Percentiles rank a stretch among this genome's conserved stretches.
These are phyloP conservation scores for Pseudomyrmex gracilis DNA, from an alignment of 1,140 invertebrate genomes.

Conservation along the genomic window DNA sequence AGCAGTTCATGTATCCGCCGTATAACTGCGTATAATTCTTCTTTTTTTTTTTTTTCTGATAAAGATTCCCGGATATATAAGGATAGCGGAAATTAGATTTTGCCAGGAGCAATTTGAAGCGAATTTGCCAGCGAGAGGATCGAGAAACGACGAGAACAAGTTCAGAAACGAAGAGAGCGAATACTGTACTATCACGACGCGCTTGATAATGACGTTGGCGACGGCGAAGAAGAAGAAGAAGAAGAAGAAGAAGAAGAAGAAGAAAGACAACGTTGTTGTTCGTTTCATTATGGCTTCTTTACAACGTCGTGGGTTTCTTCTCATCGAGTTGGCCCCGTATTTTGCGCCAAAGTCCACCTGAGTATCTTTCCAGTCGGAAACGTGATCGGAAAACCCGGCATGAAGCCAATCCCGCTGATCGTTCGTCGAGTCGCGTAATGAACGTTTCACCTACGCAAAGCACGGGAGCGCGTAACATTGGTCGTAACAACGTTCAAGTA, in stretches of 20 bases:
- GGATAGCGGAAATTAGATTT: constrained; percentile 71
- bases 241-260: not conserved
- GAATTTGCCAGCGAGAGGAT: constrained; percentile 68
- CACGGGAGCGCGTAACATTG: not conserved
- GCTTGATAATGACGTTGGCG: constrained; percentile 16
- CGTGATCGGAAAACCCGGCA: not conserved
- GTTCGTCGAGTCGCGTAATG: not conserved
- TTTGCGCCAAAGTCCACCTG: not conserved
- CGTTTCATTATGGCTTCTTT: constrained; percentile 62
- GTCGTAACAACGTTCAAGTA: constrained; percentile 30
- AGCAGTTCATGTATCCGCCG: constrained; percentile 14
- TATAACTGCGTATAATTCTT: constrained; percentile 52
- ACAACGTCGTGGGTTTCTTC: constrained; percentile 33
- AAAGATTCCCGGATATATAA: constrained; percentile 12
- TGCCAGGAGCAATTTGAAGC: constrained; percentile 71
- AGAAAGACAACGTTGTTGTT: constrained; percentile 32
- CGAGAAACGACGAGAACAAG: constrained; percentile 43
- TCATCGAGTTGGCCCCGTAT: constrained; percentile 22
- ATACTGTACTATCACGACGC: constrained; percentile 9
- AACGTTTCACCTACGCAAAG: constrained; percentile 1
- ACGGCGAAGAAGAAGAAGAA: not conserved
- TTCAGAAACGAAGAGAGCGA: constrained; percentile 44
- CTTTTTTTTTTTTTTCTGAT: constrained; percentile 53
- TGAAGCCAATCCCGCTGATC: not conserved
- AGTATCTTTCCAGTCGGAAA: not conserved